These are phyloP conservation scores for Euleptes europaea DNA, from an alignment of 2,113 vertebrate genomes.

Conservation along the genomic window DNA sequence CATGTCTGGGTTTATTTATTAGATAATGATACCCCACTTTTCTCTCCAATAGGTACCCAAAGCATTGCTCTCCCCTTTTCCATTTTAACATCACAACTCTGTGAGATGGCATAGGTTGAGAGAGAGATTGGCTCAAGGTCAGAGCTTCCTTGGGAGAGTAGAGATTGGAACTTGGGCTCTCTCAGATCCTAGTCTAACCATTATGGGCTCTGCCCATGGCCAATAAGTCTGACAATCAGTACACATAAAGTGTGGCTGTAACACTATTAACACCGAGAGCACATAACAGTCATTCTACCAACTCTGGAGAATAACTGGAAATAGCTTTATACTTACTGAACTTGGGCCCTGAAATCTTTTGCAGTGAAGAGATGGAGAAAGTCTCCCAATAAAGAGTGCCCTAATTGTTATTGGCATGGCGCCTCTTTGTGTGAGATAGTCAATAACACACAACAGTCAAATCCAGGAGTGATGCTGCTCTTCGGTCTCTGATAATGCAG, in stretches of 20 bases:
- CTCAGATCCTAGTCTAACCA: too few species aligned
- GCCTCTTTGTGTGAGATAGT: conserved; percentile 78
- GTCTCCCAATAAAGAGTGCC: conserved; percentile 57
- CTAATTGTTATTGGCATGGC: conserved; percentile 85
- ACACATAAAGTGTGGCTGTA: background rate
- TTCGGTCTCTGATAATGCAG: conserved; percentile 86
- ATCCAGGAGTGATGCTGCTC: conserved; percentile 71
- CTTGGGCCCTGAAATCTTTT: background rate
- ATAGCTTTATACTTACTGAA: background rate
- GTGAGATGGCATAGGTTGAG: too few species aligned
- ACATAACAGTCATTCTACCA: background rate
- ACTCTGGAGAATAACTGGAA: background rate
- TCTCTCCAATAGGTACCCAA: too few species aligned
- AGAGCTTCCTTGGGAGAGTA: too few species aligned
- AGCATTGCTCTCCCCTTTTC: too few species aligned
- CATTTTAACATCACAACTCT: too few species aligned
- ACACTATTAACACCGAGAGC: background rate
- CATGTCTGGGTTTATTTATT: too few species aligned
- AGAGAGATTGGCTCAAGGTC: too few species aligned
- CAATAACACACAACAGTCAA: conserved; percentile 82
- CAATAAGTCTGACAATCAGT: background rate
- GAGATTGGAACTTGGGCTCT: too few species aligned
- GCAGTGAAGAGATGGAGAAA: background rate
- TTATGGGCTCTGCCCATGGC: too few species aligned
- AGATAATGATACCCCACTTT: too few species aligned